Percentiles rank a stretch among this genome's conserved stretches.
Conservation (phyloP, 2,888 invertebrate genomes). For the Caenorhabditis imperialis region DNA sequence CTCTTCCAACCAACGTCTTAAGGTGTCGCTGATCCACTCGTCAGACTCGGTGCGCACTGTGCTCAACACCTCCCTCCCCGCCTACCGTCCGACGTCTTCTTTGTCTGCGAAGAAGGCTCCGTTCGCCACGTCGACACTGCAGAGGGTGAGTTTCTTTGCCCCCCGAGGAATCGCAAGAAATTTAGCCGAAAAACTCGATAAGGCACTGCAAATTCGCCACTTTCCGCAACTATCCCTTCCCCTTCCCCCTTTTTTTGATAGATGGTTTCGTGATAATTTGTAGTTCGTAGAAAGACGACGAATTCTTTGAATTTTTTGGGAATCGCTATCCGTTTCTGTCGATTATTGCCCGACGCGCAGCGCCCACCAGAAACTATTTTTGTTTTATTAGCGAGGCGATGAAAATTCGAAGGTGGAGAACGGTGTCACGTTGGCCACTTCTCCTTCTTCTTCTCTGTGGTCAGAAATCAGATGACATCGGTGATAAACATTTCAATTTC, state of each 20-base stretch:
- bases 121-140: constrained; percentile 7
- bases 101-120: constrained; percentile 15
- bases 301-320: constrained; percentile 31
- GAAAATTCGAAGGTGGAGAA: too few relatives aligned
- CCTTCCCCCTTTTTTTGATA: too few relatives aligned
- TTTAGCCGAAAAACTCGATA: constrained; percentile 36
- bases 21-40: constrained; percentile 61
- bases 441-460: too few relatives aligned
- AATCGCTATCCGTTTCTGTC: background rate
- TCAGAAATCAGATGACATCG: too few relatives aligned
- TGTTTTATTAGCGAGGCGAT: too few relatives aligned
- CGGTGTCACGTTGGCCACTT: too few relatives aligned
- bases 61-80: background rate
- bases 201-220: background rate
- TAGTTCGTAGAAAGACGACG: constrained; percentile 20
- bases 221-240: constrained; percentile 36
- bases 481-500: too few relatives aligned
- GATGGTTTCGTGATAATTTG: constrained; percentile 41
- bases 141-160: constrained; percentile 23
- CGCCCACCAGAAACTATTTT: too few relatives aligned
- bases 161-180: constrained; percentile 15
- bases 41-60: constrained; percentile 52
- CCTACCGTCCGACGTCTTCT: constrained; percentile 35
- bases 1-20: too few relatives aligned
- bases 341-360: too few relatives aligned